Base-by-base conservation (phyloP, 2,113 vertebrate species). In the Telmatochromis sp. region DNA sequence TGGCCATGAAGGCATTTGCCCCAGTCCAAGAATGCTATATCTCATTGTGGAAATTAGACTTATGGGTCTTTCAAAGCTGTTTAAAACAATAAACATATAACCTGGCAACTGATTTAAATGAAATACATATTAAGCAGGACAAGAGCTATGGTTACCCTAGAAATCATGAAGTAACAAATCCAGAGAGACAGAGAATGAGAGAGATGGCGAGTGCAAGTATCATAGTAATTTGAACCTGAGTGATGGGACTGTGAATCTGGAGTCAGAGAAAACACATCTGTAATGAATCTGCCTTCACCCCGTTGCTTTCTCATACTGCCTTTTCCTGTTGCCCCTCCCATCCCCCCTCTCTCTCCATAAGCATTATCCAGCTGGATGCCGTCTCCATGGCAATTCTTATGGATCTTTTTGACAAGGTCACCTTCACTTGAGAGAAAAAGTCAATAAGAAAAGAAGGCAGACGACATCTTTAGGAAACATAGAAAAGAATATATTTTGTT, bases 381-480 rank as follows among this genome's bases (percentile, higher is more conserved):
- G 93, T 96, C 92, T 95, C 96, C 94, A 94, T 96, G 94, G 93
- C 75, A 42, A 96, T 95, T 80, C 83, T 92, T 93, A 57, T 65
- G 81, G 93, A 88, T 92, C 78, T 82, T 54, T 84, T 92, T 95
- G 86, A 80, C 94, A 95, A 95, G 94, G 95, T 96, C 94, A 96
- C 92, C 92, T 92, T 93, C 90, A 90, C 65, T 75, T 60, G 33
- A 83, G 58, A 82, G 87, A 60, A 19, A 80, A 89, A 85, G 86
- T 92, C 91, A 91, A 53, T 71, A 71, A 47, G 35, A 55, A 65
- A 87, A 71, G 50, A 80, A 75, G 5, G 3, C 31, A 50, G 37
- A n/a, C 5, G 10, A 4, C 73, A 51, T 78, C 45, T 51, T 78
- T 35, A 58, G 80, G 7, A 23, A 19, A 42, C 10, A 3, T 45